Percentiles rank a stretch among this genome's conserved stretches.
These are phyloP conservation scores for Micrasema longulum DNA, from an alignment of 1,140 invertebrate species.

Conservation along the genomic window DNA sequence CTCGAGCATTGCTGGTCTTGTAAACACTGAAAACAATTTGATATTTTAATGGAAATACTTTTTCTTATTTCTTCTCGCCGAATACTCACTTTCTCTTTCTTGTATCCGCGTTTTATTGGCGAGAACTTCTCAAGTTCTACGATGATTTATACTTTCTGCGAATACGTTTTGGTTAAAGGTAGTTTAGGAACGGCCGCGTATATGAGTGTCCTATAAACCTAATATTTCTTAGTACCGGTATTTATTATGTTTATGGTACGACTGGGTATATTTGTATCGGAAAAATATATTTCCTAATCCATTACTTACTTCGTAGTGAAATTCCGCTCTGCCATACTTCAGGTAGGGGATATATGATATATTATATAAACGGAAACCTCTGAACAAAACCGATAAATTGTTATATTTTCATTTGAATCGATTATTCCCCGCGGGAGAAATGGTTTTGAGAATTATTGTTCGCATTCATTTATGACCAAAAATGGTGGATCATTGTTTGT, in stretches of 20 bases:
- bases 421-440: no score
- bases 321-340: constrained; percentile 12
- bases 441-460: no score
- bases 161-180: constrained; percentile 8
- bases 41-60: constrained; percentile 21
- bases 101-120: constrained; percentile 6
- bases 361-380: no score
- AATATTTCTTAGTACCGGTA: constrained; percentile 2
- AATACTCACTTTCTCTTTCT: not conserved
- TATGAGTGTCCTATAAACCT: constrained; percentile 11
- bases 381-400: no score
- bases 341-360: no score
- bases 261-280: constrained; percentile 17
- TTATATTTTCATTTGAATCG: no score
- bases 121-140: constrained; percentile 21
- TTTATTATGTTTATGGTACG: constrained; percentile 28
- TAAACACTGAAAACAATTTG: constrained; percentile 12
- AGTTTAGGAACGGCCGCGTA: not conserved
- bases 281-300: constrained; percentile 29
- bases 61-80: constrained; percentile 10
- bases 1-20: no score
- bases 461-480: no score
- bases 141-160: constrained; percentile 19
- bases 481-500: no score
- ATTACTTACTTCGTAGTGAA: constrained; percentile 27